Evolutionary conservation across 2,888 invertebrate genomes (phyloP).

Genomic region (Drosophila koepferae): DNA sequence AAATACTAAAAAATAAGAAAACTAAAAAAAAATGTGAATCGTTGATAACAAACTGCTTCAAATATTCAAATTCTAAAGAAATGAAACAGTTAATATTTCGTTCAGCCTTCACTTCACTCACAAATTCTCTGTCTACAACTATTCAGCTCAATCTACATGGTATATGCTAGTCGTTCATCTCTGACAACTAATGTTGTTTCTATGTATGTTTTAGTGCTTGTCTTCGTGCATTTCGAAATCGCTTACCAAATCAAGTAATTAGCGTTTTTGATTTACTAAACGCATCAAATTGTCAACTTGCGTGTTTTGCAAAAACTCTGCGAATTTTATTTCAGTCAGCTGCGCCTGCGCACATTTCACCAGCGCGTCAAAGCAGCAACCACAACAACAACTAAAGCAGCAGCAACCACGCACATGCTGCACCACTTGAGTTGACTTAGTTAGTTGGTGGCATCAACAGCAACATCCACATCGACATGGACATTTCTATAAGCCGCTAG

Average conservation of each 20-base stretch:
- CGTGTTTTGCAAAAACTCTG: conserved; percentile 33
- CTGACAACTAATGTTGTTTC: neutral
- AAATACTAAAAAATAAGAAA: too few relatives aligned
- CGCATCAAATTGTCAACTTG: conserved; percentile 76
- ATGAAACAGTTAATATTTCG: too few relatives aligned
- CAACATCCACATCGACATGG: conserved; percentile 8
- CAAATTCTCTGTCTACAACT: too few relatives aligned
- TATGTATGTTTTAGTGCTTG: conserved; percentile 31
- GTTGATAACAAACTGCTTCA: too few relatives aligned
- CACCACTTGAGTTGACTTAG: conserved; percentile 58
- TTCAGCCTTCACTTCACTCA: too few relatives aligned
- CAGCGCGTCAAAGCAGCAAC: conserved; percentile 39
- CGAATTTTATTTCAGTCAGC: conserved; percentile 56
- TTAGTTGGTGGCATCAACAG: conserved; percentile 54
- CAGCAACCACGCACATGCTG: conserved; percentile 20
- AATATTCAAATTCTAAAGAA: too few relatives aligned
- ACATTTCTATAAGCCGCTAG: conserved; percentile 49
- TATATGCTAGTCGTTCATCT: conserved; percentile 1
- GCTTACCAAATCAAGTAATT: conserved; percentile 81
- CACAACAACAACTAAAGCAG: conserved; percentile 1
- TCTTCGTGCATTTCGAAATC: conserved; percentile 66
- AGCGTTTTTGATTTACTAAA: conserved; percentile 82
- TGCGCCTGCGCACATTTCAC: conserved; percentile 71
- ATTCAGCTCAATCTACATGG: neutral
- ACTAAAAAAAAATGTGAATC: too few relatives aligned